These are phyloP conservation scores for Serinus canaria DNA, from an alignment of 2,113 vertebrate species.

Conservation along the genomic window DNA sequence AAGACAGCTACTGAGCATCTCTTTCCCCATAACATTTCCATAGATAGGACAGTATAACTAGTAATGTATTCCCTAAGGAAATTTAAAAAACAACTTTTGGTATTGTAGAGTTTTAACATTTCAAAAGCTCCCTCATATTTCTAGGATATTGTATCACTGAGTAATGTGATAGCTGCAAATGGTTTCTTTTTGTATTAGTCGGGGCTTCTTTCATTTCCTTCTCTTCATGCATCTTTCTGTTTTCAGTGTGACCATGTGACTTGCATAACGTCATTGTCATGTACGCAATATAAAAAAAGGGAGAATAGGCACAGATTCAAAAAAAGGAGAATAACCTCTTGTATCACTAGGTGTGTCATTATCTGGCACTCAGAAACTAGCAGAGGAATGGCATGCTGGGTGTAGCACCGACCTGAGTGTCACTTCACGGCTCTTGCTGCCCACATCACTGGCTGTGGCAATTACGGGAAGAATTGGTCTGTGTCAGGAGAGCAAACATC, in stretches of 20 bases:
- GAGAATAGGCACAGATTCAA: background rate
- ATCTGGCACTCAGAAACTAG: background rate
- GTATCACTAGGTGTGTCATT: no score
- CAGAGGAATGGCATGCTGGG: background rate
- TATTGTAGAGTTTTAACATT: background rate
- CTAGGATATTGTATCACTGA: background rate
- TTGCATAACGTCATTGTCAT: background rate
- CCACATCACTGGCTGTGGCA: background rate
- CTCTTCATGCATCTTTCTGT: background rate
- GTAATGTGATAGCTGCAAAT: background rate
- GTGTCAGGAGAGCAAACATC: background rate
- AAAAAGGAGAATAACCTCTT: background rate
- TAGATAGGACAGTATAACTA: background rate
- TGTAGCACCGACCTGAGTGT: accelerated
- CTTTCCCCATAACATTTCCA: background rate
- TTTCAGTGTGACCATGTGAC: background rate
- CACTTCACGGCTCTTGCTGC: background rate
- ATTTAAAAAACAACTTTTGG: background rate
- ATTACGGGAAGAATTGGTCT: background rate
- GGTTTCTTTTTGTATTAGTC: background rate
- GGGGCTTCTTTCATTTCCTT: background rate
- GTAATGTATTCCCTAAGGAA: background rate
- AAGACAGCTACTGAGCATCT: background rate
- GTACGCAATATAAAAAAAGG: background rate
- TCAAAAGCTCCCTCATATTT: background rate